A percentile compares a stretch with the other conserved stretches of the same genome.
Conservation (phyloP, 2,113 vertebrate genomes). For the Barbus barbus region DNA sequence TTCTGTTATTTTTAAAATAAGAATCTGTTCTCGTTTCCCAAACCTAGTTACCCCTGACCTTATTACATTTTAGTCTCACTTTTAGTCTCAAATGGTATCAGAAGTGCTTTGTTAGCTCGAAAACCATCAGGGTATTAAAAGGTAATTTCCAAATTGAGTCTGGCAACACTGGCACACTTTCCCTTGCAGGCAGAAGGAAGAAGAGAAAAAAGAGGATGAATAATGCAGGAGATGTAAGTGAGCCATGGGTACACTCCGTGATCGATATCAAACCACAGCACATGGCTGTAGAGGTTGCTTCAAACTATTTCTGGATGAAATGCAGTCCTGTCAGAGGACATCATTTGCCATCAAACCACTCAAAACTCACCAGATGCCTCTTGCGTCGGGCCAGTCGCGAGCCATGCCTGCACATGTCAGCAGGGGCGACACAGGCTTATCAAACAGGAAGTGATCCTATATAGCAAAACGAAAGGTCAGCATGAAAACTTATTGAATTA, state of each 20-base stretch:
- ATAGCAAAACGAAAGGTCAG: constrained; percentile 24
- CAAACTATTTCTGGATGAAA: no score
- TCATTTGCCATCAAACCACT: neutral
- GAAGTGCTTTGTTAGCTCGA: constrained; percentile 18
- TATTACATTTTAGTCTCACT: neutral
- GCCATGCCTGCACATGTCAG: constrained; percentile 79
- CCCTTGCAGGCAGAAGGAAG: neutral
- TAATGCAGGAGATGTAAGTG: constrained; percentile 56
- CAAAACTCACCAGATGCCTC: constrained; percentile 75
- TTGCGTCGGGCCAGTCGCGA: constrained; percentile 78
- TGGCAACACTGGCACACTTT: neutral
- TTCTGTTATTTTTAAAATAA: constrained; percentile 2
- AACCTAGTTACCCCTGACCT: neutral
- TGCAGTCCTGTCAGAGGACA: neutral
- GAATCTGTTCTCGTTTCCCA: neutral
- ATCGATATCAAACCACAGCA: constrained; percentile 57
- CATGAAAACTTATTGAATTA: neutral
- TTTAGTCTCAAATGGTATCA: neutral
- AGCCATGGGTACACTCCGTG: constrained; percentile 41
- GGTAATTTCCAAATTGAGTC: constrained; percentile 14
- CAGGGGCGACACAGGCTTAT: constrained; percentile 78
- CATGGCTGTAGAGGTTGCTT: neutral
- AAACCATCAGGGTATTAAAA: constrained; percentile 29
- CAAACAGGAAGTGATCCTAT: constrained; percentile 80
- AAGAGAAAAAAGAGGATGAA: constrained; percentile 54